These are phyloP conservation scores for Allolobophora icterica DNA, from an alignment of 2,888 invertebrate species.

Conservation along the genomic window DNA sequence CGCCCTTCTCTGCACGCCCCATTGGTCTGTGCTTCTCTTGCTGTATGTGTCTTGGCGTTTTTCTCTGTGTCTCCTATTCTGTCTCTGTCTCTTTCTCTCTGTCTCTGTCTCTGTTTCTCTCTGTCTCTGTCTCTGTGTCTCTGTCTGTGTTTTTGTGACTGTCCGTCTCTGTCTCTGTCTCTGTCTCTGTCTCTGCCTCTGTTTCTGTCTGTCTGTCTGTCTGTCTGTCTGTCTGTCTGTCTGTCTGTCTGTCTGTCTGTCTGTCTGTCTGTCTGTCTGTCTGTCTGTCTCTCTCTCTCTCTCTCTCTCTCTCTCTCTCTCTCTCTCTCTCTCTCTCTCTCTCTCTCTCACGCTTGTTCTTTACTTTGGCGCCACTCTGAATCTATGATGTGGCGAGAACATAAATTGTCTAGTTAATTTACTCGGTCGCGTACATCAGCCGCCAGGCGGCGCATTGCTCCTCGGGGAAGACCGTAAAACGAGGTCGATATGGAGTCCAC, in stretches of 20 bases:
- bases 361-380: not conserved
- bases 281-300: too few species aligned
- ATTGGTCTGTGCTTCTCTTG: not conserved
- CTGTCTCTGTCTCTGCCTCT: not conserved
- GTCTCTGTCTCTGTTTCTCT: too few species aligned
- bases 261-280: too few species aligned
- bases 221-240: not conserved
- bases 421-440: not conserved
- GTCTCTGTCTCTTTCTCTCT: too few species aligned
- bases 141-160: too few species aligned
- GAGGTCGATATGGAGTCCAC: not conserved
- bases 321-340: not conserved
- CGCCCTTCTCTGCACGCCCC: not conserved
- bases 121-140: too few species aligned
- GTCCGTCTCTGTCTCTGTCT: too few species aligned
- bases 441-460: not conserved
- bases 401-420: not conserved
- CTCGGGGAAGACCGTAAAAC: not conserved
- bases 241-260: too few species aligned
- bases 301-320: too few species aligned
- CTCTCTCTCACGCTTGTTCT: not conserved
- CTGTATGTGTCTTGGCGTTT: not conserved
- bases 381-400: not conserved
- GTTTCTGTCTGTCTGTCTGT: not conserved
- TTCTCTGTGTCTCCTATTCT: too few species aligned